These are phyloP conservation scores for Bursaphelenchus mucronatus DNA, from an alignment of 1,140 invertebrate species.

Conservation along the genomic window DNA sequence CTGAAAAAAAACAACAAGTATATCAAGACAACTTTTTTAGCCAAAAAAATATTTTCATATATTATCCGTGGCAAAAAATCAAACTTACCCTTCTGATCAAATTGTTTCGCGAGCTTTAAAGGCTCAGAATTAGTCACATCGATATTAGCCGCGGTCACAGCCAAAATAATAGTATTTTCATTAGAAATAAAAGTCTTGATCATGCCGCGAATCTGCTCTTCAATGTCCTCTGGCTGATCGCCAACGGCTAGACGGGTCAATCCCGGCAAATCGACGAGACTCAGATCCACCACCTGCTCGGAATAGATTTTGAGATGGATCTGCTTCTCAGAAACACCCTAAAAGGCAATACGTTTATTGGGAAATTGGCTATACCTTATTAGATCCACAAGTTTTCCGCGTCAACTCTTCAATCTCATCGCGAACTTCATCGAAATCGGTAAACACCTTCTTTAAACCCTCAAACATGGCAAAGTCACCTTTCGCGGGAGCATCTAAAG, in stretches of 20 bases:
- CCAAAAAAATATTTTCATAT: too few species aligned
- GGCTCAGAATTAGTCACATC: constrained; percentile 93
- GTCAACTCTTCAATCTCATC: constrained; percentile 87
- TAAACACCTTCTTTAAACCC: constrained; percentile 85
- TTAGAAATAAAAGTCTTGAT: constrained; percentile 65
- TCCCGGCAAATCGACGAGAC: constrained; percentile 91
- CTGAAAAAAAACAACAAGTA: too few species aligned
- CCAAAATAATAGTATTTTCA: constrained; percentile 67
- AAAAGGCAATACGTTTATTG: constrained; percentile 10
- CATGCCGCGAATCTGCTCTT: constrained; percentile 64
- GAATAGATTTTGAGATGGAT: constrained; percentile 94
- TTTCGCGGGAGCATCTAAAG: neutral
- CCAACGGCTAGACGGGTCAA: constrained; percentile 75
- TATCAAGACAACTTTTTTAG: too few species aligned
- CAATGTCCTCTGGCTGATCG: constrained; percentile 67
- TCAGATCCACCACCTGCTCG: constrained; percentile 76
- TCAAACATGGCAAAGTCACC: constrained; percentile 87
- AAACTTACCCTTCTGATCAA: constrained; percentile 74
- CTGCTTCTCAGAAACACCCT: constrained; percentile 85
- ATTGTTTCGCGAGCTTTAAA: constrained; percentile 83
- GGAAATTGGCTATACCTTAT: constrained; percentile 68
- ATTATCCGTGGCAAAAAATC: neutral
- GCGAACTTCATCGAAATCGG: constrained; percentile 84
- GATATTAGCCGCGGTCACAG: constrained; percentile 87
- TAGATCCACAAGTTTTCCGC: constrained; percentile 81